phyloP scores from a whole-genome alignment of 2,888 invertebrate species.

The Zele albiditarsus region DNA sequence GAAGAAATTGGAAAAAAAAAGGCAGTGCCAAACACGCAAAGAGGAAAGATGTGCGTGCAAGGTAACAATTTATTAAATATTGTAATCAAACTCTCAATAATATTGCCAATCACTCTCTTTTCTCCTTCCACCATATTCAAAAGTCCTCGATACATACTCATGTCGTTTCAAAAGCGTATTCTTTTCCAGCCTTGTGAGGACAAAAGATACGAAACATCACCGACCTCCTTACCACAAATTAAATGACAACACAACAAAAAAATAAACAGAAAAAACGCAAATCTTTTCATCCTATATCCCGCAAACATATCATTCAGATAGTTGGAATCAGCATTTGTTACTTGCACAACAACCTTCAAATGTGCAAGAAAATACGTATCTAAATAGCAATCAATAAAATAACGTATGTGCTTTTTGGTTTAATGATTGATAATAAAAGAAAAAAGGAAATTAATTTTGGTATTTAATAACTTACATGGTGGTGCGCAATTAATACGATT shows the following conservation, averaged over 20 bases:
- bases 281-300: too few relatives aligned
- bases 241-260: background rate
- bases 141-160: background rate
- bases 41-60: slow-evolving; percentile 27
- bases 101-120: background rate
- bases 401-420: background rate
- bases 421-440: background rate
- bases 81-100: slow-evolving; percentile 40
- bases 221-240: background rate
- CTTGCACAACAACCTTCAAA: background rate
- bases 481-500: slow-evolving; percentile 22
- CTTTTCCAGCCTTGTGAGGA: background rate
- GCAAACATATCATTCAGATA: too few relatives aligned
- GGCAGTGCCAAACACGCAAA: slow-evolving; percentile 39
- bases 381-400: background rate
- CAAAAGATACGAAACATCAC: background rate
- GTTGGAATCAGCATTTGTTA: background rate
- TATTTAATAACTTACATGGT: background rate
- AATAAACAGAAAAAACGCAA: too few relatives aligned
- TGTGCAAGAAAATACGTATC: background rate
- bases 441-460: background rate
- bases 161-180: background rate
- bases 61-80: slow-evolving; percentile 48
- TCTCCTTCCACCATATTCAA: background rate
- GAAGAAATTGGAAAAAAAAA: slow-evolving; percentile 22